phyloP scores from a whole-genome alignment of 2,113 vertebrate genomes.

The Notiomystis cincta region DNA sequence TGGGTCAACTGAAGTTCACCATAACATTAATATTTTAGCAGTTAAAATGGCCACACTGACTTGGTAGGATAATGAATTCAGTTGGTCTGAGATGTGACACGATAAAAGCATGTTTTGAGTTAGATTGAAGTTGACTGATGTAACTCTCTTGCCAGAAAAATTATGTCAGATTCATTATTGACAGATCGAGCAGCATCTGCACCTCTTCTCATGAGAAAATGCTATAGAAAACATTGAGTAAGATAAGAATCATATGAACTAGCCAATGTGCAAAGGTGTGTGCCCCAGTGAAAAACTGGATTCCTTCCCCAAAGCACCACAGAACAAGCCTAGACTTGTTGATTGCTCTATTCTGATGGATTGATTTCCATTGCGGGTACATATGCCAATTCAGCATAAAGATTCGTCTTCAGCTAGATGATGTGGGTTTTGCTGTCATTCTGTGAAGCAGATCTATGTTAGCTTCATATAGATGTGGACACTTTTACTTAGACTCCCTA shows the following conservation, averaged over 20 bases:
- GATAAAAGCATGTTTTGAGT: not conserved
- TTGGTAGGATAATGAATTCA: not conserved
- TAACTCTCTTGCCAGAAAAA: not conserved
- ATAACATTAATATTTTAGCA: not conserved
- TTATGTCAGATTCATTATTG: not conserved
- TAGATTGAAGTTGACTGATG: not conserved
- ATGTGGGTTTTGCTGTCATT: not conserved
- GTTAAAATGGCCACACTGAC: not conserved
- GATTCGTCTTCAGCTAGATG: not conserved
- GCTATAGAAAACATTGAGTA: not conserved
- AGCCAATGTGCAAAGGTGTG: not conserved
- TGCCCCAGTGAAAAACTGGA: not conserved
- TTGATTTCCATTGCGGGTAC: not conserved
- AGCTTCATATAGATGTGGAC: not conserved
- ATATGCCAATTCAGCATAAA: not conserved
- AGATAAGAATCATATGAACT: not conserved
- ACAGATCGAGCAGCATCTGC: not conserved
- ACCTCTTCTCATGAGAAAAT: not conserved
- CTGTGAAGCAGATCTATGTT: not conserved
- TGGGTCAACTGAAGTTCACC: not conserved
- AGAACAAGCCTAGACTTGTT: not conserved
- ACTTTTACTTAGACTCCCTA: not conserved
- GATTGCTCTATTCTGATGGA: not conserved
- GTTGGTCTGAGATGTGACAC: fast-evolving
- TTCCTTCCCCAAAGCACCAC: not conserved